Conservation (phyloP, 1,140 invertebrate species). For the Diachasma alloeum region DNA sequence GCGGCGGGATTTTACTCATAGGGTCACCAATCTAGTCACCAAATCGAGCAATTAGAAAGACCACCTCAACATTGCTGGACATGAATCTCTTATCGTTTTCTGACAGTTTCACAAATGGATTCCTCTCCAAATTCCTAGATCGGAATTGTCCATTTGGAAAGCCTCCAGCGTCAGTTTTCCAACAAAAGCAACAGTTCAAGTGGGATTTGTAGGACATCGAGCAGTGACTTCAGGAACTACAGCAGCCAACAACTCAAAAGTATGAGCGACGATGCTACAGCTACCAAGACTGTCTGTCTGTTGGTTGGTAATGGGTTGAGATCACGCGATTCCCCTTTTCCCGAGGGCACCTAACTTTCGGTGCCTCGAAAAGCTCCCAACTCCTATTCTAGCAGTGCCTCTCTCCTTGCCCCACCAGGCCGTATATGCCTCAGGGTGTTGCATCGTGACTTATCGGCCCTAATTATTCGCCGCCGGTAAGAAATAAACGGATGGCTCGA, state of each 20-base stretch:
- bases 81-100: no score
- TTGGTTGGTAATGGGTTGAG: conserved; percentile 55
- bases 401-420: conserved; percentile 23
- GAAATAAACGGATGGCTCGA: conserved; percentile 55
- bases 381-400: not conserved
- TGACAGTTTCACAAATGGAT: not conserved
- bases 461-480: conserved; percentile 56
- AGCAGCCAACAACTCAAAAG: conserved; percentile 48
- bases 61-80: no score
- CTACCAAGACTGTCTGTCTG: conserved; percentile 51
- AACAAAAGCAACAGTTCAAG: not conserved
- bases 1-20: no score
- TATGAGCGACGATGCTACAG: conserved; percentile 54
- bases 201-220: not conserved
- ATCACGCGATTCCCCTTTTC: conserved; percentile 56
- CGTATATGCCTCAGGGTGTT: conserved; percentile 46
- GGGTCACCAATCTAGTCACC: no score
- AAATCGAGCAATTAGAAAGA: no score
- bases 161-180: not conserved
- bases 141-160: not conserved
- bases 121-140: not conserved
- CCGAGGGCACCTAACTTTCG: conserved; percentile 48
- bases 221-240: not conserved
- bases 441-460: conserved; percentile 63
- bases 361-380: conserved; percentile 23